These are phyloP conservation scores for Phataginus tetradactyla DNA, from an alignment of 2,797 vertebrate genomes.

Conservation along the genomic window DNA sequence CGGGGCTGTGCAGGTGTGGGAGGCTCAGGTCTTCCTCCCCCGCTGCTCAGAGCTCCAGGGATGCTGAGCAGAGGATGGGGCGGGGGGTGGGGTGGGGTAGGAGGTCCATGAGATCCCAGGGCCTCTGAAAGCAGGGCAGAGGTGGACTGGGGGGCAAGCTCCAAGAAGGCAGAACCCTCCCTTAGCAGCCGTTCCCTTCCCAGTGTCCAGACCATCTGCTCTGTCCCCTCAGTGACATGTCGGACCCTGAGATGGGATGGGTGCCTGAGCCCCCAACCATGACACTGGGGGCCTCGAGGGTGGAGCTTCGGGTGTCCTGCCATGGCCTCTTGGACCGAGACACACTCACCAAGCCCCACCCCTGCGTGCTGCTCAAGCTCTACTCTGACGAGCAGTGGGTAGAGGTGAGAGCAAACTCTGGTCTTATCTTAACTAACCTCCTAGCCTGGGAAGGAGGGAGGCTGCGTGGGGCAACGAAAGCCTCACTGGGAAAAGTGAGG, in stretches of 20 bases:
- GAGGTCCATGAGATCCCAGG: neutral
- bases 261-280: slow-evolving; percentile 77
- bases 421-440: neutral
- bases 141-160: no score
- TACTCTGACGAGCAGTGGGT: slow-evolving; percentile 80
- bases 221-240: slow-evolving; percentile 74
- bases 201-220: neutral
- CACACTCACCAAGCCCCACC: slow-evolving; percentile 77
- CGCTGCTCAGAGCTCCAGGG: neutral
- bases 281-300: slow-evolving; percentile 80
- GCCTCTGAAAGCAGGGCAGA: neutral
- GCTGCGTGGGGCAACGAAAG: neutral
- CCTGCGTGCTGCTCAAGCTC: slow-evolving; percentile 80
- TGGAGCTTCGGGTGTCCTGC: slow-evolving; percentile 83
- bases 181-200: neutral
- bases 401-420: slow-evolving; percentile 68
- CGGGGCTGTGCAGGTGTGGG: neutral
- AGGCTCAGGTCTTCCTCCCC: neutral
- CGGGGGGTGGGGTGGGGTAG: neutral
- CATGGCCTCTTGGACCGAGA: slow-evolving; percentile 77
- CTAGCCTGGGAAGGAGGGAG: neutral
- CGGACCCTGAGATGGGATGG: slow-evolving; percentile 76
- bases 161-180: neutral
- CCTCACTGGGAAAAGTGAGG: neutral
- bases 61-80: neutral